Evolutionary conservation across 1,140 invertebrate genomes (phyloP).

Genomic region (Venturia canescens): DNA sequence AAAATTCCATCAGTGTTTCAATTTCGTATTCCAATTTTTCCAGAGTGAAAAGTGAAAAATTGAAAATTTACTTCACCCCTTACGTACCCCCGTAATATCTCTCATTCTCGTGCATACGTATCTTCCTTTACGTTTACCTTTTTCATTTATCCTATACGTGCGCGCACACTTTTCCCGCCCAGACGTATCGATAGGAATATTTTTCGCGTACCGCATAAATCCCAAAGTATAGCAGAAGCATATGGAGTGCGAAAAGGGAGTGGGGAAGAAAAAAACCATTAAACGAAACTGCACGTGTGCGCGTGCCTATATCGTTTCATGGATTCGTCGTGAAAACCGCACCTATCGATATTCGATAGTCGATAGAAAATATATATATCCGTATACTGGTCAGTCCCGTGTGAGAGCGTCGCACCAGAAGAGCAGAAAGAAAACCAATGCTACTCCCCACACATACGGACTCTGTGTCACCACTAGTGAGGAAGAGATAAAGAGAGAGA

Average conservation of each 20-base stretch:
- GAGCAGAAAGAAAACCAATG: slow-evolving; percentile 8
- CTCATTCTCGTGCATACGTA: background rate
- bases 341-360: slow-evolving; percentile 23
- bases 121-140: too few species aligned
- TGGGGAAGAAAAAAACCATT: background rate
- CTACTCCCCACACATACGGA: background rate
- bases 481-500: background rate
- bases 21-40: background rate
- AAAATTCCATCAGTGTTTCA: too few species aligned
- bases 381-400: background rate
- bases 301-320: background rate
- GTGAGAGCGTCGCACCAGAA: background rate
- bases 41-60: background rate
- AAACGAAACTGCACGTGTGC: background rate
- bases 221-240: background rate
- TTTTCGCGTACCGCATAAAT: slow-evolving; percentile 11
- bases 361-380: slow-evolving; percentile 2
- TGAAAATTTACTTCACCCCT: slow-evolving; percentile 20
- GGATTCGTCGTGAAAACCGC: slow-evolving; percentile 20
- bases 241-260: slow-evolving; percentile 9
- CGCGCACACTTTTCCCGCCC: background rate
- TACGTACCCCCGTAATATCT: background rate
- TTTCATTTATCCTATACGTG: background rate
- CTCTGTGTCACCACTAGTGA: background rate
- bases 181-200: slow-evolving; percentile 25